A percentile compares a stretch with the other conserved stretches of the same genome.
phyloP scores from a whole-genome alignment of 2,797 vertebrate species.

The Peromyscus attwateri region DNA sequence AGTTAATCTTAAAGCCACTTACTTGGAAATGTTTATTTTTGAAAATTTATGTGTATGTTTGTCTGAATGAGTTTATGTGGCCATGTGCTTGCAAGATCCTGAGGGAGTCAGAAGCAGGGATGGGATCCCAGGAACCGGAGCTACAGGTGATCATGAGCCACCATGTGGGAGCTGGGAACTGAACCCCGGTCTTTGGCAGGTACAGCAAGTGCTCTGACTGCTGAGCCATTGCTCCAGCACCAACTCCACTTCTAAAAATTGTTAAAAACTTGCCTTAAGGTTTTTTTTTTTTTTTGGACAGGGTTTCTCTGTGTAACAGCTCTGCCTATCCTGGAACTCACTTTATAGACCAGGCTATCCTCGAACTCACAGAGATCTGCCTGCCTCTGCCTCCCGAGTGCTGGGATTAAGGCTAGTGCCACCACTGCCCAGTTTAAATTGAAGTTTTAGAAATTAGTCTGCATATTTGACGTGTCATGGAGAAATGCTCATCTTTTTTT shows the following conservation, averaged over 20 bases:
- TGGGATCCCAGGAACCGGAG: too few relatives aligned
- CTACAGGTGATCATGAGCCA: not conserved
- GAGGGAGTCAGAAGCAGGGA: not conserved
- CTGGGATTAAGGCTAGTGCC: not conserved
- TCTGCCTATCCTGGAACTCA: not conserved
- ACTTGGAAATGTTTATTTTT: not conserved
- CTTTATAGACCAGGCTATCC: not conserved
- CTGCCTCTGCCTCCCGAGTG: not conserved
- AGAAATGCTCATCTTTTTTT: not conserved
- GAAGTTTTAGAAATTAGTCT: not conserved
- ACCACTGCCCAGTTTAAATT: not conserved
- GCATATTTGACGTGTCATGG: not conserved
- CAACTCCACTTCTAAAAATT: not conserved
- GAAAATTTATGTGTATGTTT: not conserved
- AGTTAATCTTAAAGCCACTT: slow-evolving; percentile 8
- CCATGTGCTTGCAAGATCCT: not conserved
- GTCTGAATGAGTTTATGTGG: not conserved
- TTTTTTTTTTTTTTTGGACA: not conserved
- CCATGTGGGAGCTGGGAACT: not conserved
- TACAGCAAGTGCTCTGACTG: not conserved
- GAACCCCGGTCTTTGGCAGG: not conserved
- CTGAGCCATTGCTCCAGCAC: not conserved
- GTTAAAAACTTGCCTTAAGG: not conserved
- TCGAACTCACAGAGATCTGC: not conserved
- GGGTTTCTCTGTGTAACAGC: not conserved